phyloP scores from a whole-genome alignment of 2,113 vertebrate genomes.

The Pelmatolapia mariae region DNA sequence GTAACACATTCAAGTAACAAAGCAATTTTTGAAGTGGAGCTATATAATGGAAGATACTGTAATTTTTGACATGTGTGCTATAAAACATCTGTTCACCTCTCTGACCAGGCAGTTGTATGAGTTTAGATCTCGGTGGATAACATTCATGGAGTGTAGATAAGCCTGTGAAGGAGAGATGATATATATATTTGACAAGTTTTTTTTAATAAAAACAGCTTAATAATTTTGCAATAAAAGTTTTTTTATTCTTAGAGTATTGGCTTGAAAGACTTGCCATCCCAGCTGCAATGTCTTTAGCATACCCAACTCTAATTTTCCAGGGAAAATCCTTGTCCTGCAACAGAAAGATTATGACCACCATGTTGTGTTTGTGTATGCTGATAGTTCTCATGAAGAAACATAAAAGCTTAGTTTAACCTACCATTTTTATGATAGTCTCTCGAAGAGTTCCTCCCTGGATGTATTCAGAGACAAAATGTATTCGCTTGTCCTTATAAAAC shows the following conservation, averaged over 20 bases:
- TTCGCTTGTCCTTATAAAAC: conserved; percentile 93
- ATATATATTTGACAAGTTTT: not conserved
- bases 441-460: conserved; percentile 91
- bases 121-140: conserved; percentile 96
- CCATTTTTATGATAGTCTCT: conserved; percentile 88
- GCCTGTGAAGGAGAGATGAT: conserved; percentile 53
- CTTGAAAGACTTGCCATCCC: conserved; percentile 80
- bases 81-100: conserved; percentile 72
- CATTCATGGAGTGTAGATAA: conserved; percentile 97
- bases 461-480: conserved; percentile 95
- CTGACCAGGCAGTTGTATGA: conserved; percentile 95
- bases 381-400: not conserved
- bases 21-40: not conserved
- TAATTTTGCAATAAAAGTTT: not conserved
- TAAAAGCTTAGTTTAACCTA: conserved; percentile 21
- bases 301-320: conserved; percentile 88
- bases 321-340: conserved; percentile 83
- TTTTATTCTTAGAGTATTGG: not conserved
- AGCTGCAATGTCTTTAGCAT: conserved; percentile 89
- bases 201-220: not conserved
- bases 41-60: not conserved
- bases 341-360: not conserved
- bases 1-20: not conserved
- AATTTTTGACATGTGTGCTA: not conserved
- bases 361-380: not conserved